Evolutionary conservation across 2,888 invertebrate genomes (phyloP).

Genomic region (Rhyacophila evoluta): DNA sequence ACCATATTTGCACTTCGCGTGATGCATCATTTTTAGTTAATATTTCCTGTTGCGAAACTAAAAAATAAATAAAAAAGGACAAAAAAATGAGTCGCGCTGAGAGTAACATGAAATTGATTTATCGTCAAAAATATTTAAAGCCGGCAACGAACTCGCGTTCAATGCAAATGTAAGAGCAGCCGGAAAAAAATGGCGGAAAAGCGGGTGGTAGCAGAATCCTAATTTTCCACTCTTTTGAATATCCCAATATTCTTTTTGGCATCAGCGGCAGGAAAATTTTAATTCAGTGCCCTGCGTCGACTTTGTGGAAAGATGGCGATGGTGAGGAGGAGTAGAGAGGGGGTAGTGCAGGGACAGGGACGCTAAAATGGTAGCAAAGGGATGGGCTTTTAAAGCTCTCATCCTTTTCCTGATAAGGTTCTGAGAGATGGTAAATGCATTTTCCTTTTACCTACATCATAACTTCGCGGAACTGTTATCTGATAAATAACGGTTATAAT

Average conservation of each 20-base stretch:
- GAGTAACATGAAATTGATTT: constrained; percentile 44
- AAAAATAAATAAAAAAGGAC: neutral
- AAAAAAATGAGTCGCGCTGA: constrained; percentile 12
- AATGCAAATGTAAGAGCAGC: constrained; percentile 53
- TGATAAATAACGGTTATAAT: constrained; percentile 6
- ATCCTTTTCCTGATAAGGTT: constrained; percentile 20
- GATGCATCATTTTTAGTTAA: neutral
- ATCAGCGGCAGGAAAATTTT: constrained; percentile 52
- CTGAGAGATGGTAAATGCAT: constrained; percentile 12
- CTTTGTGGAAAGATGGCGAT: constrained; percentile 28
- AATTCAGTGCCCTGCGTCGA: constrained; percentile 48
- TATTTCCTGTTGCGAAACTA: neutral
- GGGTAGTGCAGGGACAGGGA: constrained; percentile 28
- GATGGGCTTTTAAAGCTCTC: constrained; percentile 28
- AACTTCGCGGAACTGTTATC: neutral
- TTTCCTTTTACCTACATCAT: constrained; percentile 21
- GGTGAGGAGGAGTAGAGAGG: neutral
- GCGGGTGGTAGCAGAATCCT: constrained; percentile 52
- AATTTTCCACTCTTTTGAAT: constrained; percentile 55
- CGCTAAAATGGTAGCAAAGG: constrained; percentile 26
- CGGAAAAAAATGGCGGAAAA: constrained; percentile 41
- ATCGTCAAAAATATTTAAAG: constrained; percentile 50
- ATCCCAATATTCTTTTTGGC: constrained; percentile 55
- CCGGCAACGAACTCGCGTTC: constrained; percentile 41
- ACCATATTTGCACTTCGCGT: neutral